These are phyloP conservation scores for Schizopygopsis malacanthus DNA, from an alignment of 2,797 vertebrate species.

Conservation along the genomic window DNA sequence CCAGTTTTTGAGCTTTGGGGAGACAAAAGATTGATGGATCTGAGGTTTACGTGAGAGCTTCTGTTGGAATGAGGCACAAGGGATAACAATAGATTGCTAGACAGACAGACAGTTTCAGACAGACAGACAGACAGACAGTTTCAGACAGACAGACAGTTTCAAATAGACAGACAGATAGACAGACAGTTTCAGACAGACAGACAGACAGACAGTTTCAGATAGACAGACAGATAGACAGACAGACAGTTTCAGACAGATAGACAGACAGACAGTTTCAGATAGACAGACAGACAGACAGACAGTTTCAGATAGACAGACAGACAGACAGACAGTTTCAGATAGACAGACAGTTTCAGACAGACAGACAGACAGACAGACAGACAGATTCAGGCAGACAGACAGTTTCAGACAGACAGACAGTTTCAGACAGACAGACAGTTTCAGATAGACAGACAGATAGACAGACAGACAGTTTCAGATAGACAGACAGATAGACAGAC, in stretches of 20 bases:
- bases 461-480: no score
- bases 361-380: not conserved
- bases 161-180: not conserved
- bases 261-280: no score
- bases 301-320: no score
- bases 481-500: not conserved
- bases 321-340: not conserved
- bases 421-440: no score
- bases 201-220: no score
- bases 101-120: not conserved
- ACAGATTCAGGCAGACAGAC: not conserved
- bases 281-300: no score
- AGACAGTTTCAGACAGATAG: no score
- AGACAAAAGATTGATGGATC: not conserved
- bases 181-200: not conserved
- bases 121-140: not conserved
- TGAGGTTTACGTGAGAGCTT: not conserved
- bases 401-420: no score
- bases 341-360: not conserved
- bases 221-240: no score
- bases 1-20: not conserved
- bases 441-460: no score
- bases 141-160: no score
- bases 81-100: not conserved
- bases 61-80: not conserved